These are phyloP conservation scores for Bufo bufo DNA, from an alignment of 2,113 vertebrate genomes.

Conservation along the genomic window DNA sequence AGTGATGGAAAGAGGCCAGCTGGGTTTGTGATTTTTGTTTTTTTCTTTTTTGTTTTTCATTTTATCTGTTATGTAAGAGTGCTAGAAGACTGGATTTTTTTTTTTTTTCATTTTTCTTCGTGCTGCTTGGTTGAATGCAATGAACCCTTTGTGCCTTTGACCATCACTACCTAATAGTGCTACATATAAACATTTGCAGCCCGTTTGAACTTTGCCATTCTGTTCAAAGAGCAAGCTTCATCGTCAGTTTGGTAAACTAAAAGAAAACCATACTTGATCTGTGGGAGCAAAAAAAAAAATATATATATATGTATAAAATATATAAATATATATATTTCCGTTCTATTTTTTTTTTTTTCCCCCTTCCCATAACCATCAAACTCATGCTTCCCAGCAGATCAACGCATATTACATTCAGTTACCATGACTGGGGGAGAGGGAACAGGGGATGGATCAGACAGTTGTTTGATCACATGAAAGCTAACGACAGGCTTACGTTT, in stretches of 20 bases:
- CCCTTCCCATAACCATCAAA: constrained; percentile 46
- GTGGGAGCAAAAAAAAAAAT: constrained; percentile 55
- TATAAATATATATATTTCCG: constrained; percentile 55
- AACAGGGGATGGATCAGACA: constrained; percentile 77
- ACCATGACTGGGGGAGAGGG: constrained; percentile 74
- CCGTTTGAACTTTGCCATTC: constrained; percentile 74
- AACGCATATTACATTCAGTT: constrained; percentile 70
- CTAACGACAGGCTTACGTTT: constrained; percentile 75
- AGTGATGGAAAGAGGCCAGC: constrained; percentile 78
- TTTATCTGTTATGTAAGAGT: constrained; percentile 64
- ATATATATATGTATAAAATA: constrained; percentile 51
- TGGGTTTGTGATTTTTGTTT: constrained; percentile 65
- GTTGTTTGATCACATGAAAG: constrained; percentile 73
- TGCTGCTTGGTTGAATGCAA: constrained; percentile 76
- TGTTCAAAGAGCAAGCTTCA: constrained; percentile 77
- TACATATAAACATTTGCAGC: constrained; percentile 73
- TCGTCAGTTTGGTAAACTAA: constrained; percentile 71
- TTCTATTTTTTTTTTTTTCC: constrained; percentile 60
- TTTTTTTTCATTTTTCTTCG: constrained; percentile 66
- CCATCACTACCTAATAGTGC: constrained; percentile 77
- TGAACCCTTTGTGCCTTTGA: constrained; percentile 81
- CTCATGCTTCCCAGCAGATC: constrained; percentile 63
- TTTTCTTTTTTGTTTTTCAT: constrained; percentile 67
- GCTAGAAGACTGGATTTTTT: constrained; percentile 49
- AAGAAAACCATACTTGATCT: constrained; percentile 66